A percentile compares a stretch with the other conserved stretches of the same genome.
These are phyloP conservation scores for Ptychoptera contaminata DNA, from an alignment of 2,888 invertebrate genomes.

Conservation along the genomic window DNA sequence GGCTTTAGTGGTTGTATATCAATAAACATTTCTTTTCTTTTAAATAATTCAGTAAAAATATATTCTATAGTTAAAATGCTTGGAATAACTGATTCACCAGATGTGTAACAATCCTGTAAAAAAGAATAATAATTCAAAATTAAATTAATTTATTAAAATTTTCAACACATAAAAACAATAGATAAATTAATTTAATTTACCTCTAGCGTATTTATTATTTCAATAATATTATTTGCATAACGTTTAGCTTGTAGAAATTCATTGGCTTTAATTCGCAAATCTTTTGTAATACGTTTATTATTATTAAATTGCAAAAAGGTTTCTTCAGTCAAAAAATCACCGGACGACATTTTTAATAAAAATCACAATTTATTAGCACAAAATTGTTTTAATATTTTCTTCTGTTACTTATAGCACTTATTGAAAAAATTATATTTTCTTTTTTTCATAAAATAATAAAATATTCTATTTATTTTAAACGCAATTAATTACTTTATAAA, in stretches of 20 bases:
- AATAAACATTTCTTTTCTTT: constrained; percentile 46
- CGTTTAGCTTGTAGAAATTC: constrained; percentile 51
- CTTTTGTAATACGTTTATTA: constrained; percentile 43
- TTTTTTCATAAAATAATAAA: no score
- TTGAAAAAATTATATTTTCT: no score
- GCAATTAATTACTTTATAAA: no score
- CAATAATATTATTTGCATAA: constrained; percentile 47
- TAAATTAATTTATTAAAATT: background rate
- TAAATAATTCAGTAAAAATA: constrained; percentile 51
- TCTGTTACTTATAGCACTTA: no score
- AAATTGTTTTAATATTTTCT: no score
- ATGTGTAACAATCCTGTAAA: constrained; percentile 16
- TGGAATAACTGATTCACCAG: constrained; percentile 32
- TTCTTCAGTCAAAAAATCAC: background rate
- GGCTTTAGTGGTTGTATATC: constrained; percentile 43
- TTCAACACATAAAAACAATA: constrained; percentile 19
- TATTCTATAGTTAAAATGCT: constrained; percentile 53
- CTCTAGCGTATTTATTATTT: constrained; percentile 53
- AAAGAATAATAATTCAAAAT: constrained; percentile 1
- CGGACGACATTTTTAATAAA: background rate
- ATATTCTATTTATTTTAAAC: no score
- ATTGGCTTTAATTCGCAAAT: constrained; percentile 50
- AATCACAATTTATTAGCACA: no score
- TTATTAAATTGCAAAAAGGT: background rate
- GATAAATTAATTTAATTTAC: constrained; percentile 23